A percentile compares a stretch with the other conserved stretches of the same genome.
phyloP scores from a whole-genome alignment of 2,797 vertebrate species.

The Harpagifer antarcticus region DNA sequence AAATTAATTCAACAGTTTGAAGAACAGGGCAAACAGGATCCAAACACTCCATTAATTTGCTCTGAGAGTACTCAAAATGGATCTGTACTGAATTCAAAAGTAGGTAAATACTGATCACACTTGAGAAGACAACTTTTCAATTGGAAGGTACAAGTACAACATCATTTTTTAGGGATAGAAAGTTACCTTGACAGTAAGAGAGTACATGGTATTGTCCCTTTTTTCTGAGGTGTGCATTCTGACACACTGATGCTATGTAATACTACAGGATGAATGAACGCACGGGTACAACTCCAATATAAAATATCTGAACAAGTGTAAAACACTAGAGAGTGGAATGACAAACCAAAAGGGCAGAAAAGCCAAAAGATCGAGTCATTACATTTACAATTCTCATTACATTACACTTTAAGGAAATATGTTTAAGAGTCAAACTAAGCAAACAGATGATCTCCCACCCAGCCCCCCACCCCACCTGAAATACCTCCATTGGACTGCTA shows the following conservation, averaged over 20 bases:
- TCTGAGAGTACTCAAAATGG: slow-evolving; percentile 10
- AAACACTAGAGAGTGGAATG: background rate
- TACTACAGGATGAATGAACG: background rate
- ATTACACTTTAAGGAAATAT: slow-evolving; percentile 2
- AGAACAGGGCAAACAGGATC: slow-evolving; percentile 16
- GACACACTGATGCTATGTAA: background rate
- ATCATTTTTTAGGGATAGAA: background rate
- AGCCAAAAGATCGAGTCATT: background rate
- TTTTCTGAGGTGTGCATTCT: background rate
- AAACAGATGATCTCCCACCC: background rate
- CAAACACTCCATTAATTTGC: slow-evolving; percentile 11
- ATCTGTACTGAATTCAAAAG: slow-evolving; percentile 35
- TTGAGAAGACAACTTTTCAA: slow-evolving; percentile 24
- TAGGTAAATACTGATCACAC: slow-evolving; percentile 18
- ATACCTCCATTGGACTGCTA: too few relatives aligned
- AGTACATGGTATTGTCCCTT: too few relatives aligned
- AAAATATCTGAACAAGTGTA: slow-evolving; percentile 7
- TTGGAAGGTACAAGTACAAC: background rate
- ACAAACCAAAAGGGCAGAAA: background rate
- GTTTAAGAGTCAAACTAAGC: background rate
- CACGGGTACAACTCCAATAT: background rate
- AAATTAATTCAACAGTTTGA: slow-evolving; percentile 31
- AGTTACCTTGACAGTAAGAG: background rate
- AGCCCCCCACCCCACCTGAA: too few relatives aligned
- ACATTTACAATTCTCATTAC: background rate